Evolutionary conservation across 1,140 invertebrate species (phyloP), one percentile per base, ranked within the genome.

Genomic region (Zaprionus ornatus): DNA sequence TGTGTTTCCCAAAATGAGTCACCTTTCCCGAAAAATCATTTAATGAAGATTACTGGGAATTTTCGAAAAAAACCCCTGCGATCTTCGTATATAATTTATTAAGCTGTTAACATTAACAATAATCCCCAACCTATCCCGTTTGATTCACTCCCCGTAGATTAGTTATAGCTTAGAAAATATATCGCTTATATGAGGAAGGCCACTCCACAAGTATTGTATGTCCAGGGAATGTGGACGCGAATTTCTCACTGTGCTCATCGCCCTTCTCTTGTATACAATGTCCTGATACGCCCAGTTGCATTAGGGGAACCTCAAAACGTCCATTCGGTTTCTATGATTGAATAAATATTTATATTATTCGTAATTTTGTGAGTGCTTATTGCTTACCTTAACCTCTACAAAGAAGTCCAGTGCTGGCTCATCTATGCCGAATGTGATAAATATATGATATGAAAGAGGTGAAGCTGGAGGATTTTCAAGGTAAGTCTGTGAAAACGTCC

Each of bases 371-470:
- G 25, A 25, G 1, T 6, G 1, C 35, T 12, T 12, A n/a, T 2
- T 12, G 4, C 25, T 19, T 35, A 75, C 73, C 10, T 50, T 27
- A 5, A 75, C 9, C 1, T 95, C 93, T 35, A 95, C 76, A 45
- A 93, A 93, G 91, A 95, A 95, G 69, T 92, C 93, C 74, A 94
- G 94, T 52, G 94, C 94, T 62, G 93, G 91, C 68, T 93, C 93
- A 3, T 93, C 93, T 21, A 19, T 42, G 10, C 57, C 65, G 21
- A 45, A 61, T 2, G 71, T 74, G 0, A 74, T 61, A 37, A 37
- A 74, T 6, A 74, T 60, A 23, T 67, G 71, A 35, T 68, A 74
- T 15, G 64, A 3, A 2, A 67, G 35, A 0, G 63, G 63, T 37
- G n/a, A 6, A 3, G 42, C 42, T 13, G 70, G 63, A n/a, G 56